Conservation (phyloP, 2,888 invertebrate genomes). For the Tetragnatha montana region DNA sequence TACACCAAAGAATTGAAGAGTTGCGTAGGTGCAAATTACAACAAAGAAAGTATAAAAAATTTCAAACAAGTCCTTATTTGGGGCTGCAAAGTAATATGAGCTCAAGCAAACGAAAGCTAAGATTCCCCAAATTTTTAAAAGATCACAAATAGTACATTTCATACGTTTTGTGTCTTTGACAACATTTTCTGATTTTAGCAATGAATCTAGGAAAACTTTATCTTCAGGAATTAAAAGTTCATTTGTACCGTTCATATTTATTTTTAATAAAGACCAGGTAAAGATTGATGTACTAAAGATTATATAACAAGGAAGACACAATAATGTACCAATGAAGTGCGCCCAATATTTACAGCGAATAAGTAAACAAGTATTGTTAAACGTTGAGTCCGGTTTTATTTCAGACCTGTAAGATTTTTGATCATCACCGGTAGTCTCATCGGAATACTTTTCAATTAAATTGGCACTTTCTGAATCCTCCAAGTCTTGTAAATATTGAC, state of each 20-base stretch:
- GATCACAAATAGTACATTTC: neutral
- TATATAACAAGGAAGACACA: neutral
- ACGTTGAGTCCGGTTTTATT: neutral
- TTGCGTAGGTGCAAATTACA: neutral
- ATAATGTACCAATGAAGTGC: neutral
- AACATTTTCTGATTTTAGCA: neutral
- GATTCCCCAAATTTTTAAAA: neutral
- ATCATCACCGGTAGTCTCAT: neutral
- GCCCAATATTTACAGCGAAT: neutral
- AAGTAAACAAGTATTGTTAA: neutral
- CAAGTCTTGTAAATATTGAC: conserved; percentile 38
- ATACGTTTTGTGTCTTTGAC: neutral
- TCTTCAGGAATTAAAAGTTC: conserved; percentile 10
- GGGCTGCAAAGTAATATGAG: neutral
- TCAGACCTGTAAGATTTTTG: neutral
- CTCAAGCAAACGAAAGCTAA: neutral
- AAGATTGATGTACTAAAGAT: neutral
- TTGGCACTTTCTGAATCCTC: neutral
- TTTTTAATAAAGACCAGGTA: neutral
- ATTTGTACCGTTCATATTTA: neutral
- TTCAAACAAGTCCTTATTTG: neutral
- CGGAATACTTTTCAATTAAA: conserved; percentile 1
- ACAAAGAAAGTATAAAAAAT: neutral
- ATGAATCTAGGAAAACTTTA: neutral
- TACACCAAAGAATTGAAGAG: neutral